Percentiles rank a stretch among this genome's conserved stretches.
Conservation (phyloP, 35 echinoderm and acorn worm genomes). For the Amphiura filiformis region DNA sequence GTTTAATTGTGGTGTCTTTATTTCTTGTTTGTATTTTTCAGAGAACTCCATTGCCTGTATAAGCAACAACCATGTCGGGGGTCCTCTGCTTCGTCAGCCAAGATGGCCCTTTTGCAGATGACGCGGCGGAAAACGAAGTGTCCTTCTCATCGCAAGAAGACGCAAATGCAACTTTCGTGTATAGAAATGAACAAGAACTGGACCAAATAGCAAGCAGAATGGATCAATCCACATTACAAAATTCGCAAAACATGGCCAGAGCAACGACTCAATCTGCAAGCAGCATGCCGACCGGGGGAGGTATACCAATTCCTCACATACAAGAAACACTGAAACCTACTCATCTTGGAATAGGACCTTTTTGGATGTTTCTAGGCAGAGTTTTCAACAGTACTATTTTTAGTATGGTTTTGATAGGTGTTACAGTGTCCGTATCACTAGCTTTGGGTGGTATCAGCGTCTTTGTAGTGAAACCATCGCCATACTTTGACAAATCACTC, state of each 20-base stretch:
- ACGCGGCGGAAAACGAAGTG: background rate
- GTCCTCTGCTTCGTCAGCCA: slow-evolving; percentile 17
- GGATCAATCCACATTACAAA: background rate
- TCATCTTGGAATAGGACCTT: background rate
- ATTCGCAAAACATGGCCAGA: background rate
- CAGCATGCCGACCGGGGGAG: background rate
- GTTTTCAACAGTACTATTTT: slow-evolving; percentile 26
- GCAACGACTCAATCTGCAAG: background rate
- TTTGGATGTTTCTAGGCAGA: slow-evolving; percentile 18
- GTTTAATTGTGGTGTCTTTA: too few relatives aligned
- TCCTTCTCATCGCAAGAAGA: background rate
- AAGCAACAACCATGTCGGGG: slow-evolving; percentile 28
- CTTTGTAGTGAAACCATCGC: slow-evolving; percentile 43
- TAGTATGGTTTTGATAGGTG: slow-evolving; percentile 39
- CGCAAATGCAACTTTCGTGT: background rate
- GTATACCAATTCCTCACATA: too few relatives aligned
- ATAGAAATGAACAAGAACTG: background rate
- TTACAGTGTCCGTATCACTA: slow-evolving; percentile 19
- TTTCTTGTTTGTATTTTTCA: too few relatives aligned
- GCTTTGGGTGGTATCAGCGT: slow-evolving; percentile 37
- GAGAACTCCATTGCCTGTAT: too few relatives aligned
- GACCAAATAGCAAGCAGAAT: background rate
- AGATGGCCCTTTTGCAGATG: slow-evolving; percentile 17
- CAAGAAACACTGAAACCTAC: too few relatives aligned
- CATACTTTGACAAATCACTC: slow-evolving; percentile 72